A percentile compares a stretch with the other conserved stretches of the same genome.
phyloP scores from a whole-genome alignment of 2,113 vertebrate species.

The Dipodomys ordii region DNA sequence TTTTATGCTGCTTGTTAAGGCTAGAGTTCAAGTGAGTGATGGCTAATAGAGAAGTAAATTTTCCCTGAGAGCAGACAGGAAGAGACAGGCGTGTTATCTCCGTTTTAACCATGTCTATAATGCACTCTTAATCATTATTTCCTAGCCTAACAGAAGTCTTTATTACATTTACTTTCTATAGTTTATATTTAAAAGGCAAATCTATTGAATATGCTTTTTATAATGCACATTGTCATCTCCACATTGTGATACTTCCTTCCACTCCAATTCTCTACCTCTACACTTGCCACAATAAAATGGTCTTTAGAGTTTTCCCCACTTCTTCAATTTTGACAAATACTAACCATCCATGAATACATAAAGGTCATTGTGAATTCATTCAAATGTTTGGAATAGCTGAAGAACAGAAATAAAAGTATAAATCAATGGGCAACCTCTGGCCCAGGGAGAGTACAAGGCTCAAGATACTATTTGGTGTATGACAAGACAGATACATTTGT shows the following conservation, averaged over 20 bases:
- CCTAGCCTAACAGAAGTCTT: not conserved
- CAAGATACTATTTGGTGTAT: too few species aligned
- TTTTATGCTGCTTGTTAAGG: not conserved
- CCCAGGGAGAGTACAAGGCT: too few species aligned
- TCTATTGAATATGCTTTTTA: not conserved
- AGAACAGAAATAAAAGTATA: not conserved
- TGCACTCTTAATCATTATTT: not conserved
- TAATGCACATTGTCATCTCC: not conserved
- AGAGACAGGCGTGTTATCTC: not conserved
- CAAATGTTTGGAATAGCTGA: not conserved
- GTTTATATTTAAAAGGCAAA: slow-evolving; percentile 5
- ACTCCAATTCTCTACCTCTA: not conserved
- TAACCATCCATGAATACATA: not conserved
- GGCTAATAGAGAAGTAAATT: not conserved
- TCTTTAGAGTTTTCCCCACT: not conserved
- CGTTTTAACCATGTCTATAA: not conserved
- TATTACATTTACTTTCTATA: not conserved
- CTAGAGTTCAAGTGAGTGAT: not conserved
- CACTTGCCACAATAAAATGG: not conserved
- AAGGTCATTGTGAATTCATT: not conserved
- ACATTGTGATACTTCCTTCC: not conserved
- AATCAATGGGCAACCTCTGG: too few species aligned
- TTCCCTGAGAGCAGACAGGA: not conserved
- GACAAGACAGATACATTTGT: too few species aligned
- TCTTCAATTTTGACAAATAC: slow-evolving; percentile 39